Evolutionary conservation across 2,888 invertebrate genomes (phyloP).

Genomic region (Palloptera scutellata): DNA sequence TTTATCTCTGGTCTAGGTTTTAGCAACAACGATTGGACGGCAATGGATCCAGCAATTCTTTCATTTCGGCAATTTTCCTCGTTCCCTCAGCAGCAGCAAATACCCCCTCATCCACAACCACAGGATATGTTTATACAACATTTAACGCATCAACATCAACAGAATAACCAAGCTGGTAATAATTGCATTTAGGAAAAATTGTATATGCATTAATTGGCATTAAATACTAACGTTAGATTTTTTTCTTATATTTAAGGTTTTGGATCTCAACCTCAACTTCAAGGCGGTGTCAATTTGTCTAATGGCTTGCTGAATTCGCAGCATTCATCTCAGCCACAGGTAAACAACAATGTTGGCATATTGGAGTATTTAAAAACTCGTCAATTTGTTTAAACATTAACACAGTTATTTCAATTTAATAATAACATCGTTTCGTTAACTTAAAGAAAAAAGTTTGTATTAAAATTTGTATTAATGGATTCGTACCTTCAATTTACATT

Average conservation of each 20-base stretch:
- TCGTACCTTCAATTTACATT: no score
- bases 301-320: slow-evolving; percentile 36
- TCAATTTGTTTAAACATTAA: slow-evolving; percentile 39
- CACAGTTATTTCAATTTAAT: slow-evolving; percentile 22
- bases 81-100: slow-evolving; percentile 58
- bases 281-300: slow-evolving; percentile 35
- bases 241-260: slow-evolving; percentile 24
- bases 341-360: slow-evolving; percentile 44
- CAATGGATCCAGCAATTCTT: slow-evolving; percentile 89
- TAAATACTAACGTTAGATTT: background rate
- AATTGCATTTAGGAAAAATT: background rate
- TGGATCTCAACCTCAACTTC: slow-evolving; percentile 34
- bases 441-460: background rate
- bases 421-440: slow-evolving; percentile 26
- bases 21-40: slow-evolving; percentile 82
- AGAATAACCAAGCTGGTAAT: background rate
- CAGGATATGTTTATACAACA: slow-evolving; percentile 62
- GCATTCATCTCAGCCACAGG: slow-evolving; percentile 39
- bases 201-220: no score
- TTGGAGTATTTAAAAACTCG: slow-evolving; percentile 42
- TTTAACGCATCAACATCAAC: slow-evolving; percentile 55
- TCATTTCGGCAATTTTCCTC: slow-evolving; percentile 64
- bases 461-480: no score
- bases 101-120: slow-evolving; percentile 54
- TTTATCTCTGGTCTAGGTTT: slow-evolving; percentile 59